Conservation (phyloP, 1,140 invertebrate genomes). For the Drosophila erecta region DNA sequence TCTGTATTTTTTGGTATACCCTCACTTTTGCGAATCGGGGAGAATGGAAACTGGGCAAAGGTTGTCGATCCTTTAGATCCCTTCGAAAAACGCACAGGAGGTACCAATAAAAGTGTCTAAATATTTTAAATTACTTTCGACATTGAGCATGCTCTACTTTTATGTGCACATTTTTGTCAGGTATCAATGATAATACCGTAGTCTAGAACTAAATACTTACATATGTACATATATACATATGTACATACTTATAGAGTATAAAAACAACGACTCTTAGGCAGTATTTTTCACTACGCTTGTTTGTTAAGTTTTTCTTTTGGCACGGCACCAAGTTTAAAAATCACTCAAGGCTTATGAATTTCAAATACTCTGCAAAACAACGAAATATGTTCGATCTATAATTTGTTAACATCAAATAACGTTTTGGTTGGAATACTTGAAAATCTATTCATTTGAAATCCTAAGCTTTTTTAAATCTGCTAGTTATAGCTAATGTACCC, state of each 20-base stretch:
- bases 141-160: too few relatives aligned
- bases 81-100: too few relatives aligned
- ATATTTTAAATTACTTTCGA: not conserved
- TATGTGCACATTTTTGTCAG: too few relatives aligned
- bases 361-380: constrained; percentile 7
- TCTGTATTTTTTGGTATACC: constrained; percentile 24
- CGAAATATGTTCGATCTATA: not conserved
- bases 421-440: too few relatives aligned
- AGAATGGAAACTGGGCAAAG: not conserved
- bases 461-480: not conserved
- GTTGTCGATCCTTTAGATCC: not conserved
- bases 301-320: constrained; percentile 50
- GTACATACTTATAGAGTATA: constrained; percentile 1
- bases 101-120: not conserved
- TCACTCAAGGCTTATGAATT: not conserved
- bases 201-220: not conserved
- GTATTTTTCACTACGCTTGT: constrained; percentile 7
- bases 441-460: too few relatives aligned
- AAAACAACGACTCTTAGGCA: not conserved
- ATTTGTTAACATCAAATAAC: too few relatives aligned
- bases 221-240: too few relatives aligned
- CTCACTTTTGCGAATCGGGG: constrained; percentile 1
- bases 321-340: constrained; percentile 38
- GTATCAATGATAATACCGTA: too few relatives aligned
- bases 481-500: constrained; percentile 2